A percentile compares a stretch with the other conserved stretches of the same genome.
These are phyloP conservation scores for Clusia tigrina DNA, from an alignment of 2,888 invertebrate genomes.

Conservation along the genomic window DNA sequence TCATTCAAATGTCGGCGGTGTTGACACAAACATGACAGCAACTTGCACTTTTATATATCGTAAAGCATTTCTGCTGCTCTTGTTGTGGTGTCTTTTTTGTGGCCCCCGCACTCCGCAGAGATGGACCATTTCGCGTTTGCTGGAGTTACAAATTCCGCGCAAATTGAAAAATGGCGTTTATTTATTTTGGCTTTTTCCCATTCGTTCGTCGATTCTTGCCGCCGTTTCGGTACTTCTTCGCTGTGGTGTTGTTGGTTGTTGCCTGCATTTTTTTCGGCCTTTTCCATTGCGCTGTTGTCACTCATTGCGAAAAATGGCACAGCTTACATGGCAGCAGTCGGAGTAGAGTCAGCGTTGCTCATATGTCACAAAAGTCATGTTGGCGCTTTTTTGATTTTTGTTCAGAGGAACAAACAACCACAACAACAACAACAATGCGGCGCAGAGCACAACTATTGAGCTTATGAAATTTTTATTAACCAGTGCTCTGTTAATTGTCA, in stretches of 20 bases:
- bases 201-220: slow-evolving; percentile 31
- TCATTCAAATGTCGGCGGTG: slow-evolving; percentile 42
- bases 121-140: not conserved
- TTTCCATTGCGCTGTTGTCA: not conserved
- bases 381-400: not conserved
- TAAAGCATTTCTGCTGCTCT: not conserved
- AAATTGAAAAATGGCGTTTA: slow-evolving; percentile 41
- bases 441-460: too few species aligned
- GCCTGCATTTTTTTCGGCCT: not conserved
- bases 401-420: not conserved
- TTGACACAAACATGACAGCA: slow-evolving; percentile 45
- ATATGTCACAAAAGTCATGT: not conserved
- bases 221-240: slow-evolving; percentile 33
- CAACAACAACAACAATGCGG: not conserved
- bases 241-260: slow-evolving; percentile 22
- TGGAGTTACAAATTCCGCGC: slow-evolving; percentile 31
- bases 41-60: slow-evolving; percentile 42
- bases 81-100: not conserved
- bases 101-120: not conserved
- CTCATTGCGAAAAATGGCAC: slow-evolving; percentile 5
- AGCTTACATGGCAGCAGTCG: not conserved
- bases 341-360: too few species aligned
- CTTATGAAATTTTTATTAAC: not conserved
- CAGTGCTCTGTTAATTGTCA: too few species aligned
- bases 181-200: slow-evolving; percentile 27